Percentiles rank a stretch among this genome's conserved stretches.
Conservation (phyloP, 2,888 invertebrate species). For the Sthenelais limicola region DNA sequence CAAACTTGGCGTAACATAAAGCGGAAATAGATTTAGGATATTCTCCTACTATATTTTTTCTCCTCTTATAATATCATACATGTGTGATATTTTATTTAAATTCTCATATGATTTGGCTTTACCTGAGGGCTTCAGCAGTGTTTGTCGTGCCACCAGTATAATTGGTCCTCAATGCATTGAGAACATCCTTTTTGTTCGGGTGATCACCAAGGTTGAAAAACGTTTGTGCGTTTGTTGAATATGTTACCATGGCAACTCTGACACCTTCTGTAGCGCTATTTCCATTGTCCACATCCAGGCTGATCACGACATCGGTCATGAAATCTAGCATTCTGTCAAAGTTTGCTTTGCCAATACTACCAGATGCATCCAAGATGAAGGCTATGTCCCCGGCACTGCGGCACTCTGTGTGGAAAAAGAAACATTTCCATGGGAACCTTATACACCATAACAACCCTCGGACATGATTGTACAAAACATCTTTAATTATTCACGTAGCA, state of each 20-base stretch:
- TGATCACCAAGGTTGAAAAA: slow-evolving; percentile 35
- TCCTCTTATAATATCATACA: no score
- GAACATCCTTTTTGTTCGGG: slow-evolving; percentile 18
- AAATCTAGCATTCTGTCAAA: slow-evolving; percentile 48
- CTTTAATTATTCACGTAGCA: no score
- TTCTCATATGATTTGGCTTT: background rate
- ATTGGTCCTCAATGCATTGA: slow-evolving; percentile 42
- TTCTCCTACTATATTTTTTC: no score
- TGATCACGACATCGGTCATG: slow-evolving; percentile 9
- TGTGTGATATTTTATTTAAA: no score
- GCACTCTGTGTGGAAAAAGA: slow-evolving; percentile 47
- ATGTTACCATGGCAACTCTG: slow-evolving; percentile 39
- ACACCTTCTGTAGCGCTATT: background rate
- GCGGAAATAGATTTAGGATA: no score
- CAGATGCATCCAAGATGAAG: slow-evolving; percentile 49
- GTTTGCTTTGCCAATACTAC: slow-evolving; percentile 47
- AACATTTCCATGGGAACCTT: no score
- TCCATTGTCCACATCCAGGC: slow-evolving; percentile 37
- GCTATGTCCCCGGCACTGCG: slow-evolving; percentile 45
- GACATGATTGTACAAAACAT: background rate
- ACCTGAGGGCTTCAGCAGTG: slow-evolving; percentile 44
- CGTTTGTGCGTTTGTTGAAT: background rate
- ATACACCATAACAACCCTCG: no score
- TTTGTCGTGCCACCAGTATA: slow-evolving; percentile 47
- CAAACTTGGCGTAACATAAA: no score